These are phyloP conservation scores for Cyrtorhinus lividipennis DNA, from an alignment of 1,140 invertebrate species.

Conservation along the genomic window DNA sequence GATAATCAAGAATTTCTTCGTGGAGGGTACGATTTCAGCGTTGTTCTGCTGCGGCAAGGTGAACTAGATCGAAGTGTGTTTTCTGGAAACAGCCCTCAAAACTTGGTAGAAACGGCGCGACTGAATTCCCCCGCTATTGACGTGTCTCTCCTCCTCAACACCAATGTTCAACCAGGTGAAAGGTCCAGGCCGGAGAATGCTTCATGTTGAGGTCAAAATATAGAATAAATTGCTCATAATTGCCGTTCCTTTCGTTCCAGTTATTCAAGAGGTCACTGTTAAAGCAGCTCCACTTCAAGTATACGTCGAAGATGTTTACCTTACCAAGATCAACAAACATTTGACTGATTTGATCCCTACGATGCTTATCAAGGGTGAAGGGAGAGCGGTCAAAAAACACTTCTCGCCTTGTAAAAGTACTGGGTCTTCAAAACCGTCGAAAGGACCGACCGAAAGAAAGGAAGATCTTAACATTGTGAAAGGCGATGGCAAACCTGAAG, in stretches of 20 bases:
- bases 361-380: not conserved
- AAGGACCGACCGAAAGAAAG: not conserved
- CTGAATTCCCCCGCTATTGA: constrained; percentile 23
- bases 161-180: constrained; percentile 7
- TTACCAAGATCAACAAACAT: constrained; percentile 34
- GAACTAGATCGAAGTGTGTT: not conserved
- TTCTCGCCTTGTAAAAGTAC: not conserved
- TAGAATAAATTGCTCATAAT: too few relatives aligned
- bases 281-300: constrained; percentile 42
- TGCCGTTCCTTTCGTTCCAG: constrained; percentile 28
- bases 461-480: not conserved
- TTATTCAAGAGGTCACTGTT: constrained; percentile 36
- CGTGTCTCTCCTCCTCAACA: constrained; percentile 27
- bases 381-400: not conserved
- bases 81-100: constrained; percentile 11
- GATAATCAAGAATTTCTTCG: constrained; percentile 62
- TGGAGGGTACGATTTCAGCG: constrained; percentile 55
- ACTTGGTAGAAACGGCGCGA: constrained; percentile 14
- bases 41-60: constrained; percentile 38
- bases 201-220: too few relatives aligned
- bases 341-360: constrained; percentile 15
- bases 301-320: constrained; percentile 52
- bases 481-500: not conserved
- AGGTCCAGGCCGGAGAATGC: too few relatives aligned
- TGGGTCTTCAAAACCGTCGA: not conserved